These are phyloP conservation scores for Sylvilagus bachmani DNA, from an alignment of 2,113 vertebrate species.

Conservation along the genomic window DNA sequence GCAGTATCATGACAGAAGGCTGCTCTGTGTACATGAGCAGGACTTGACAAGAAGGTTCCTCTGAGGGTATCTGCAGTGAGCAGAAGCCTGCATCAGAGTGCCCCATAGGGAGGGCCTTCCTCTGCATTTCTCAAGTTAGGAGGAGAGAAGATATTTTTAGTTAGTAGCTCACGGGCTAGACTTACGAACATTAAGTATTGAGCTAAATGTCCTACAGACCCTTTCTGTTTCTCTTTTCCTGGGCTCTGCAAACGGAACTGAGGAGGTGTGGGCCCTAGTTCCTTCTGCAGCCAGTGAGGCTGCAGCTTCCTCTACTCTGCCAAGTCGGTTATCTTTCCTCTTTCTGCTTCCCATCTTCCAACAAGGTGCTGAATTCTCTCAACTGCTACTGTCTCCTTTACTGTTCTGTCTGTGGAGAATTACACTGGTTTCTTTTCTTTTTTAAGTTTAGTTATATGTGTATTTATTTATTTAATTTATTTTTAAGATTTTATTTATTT, in stretches of 20 bases:
- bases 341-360: neutral
- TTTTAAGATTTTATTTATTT: no score
- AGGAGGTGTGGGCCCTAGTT: neutral
- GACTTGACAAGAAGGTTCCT: neutral
- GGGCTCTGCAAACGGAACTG: neutral
- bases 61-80: neutral
- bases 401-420: neutral
- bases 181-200: conserved; percentile 20
- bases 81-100: neutral
- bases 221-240: conserved; percentile 13
- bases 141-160: neutral
- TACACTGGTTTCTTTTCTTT: neutral
- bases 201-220: neutral
- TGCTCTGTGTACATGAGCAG: neutral
- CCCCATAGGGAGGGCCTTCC: neutral
- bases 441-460: no score
- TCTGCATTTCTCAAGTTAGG: neutral
- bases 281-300: neutral
- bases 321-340: neutral
- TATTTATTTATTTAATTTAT: no score
- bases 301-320: neutral
- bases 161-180: neutral
- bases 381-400: neutral
- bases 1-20: neutral
- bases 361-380: conserved; percentile 31